These are phyloP conservation scores for Octomys mimax DNA, from an alignment of 2,797 vertebrate species.

Conservation along the genomic window DNA sequence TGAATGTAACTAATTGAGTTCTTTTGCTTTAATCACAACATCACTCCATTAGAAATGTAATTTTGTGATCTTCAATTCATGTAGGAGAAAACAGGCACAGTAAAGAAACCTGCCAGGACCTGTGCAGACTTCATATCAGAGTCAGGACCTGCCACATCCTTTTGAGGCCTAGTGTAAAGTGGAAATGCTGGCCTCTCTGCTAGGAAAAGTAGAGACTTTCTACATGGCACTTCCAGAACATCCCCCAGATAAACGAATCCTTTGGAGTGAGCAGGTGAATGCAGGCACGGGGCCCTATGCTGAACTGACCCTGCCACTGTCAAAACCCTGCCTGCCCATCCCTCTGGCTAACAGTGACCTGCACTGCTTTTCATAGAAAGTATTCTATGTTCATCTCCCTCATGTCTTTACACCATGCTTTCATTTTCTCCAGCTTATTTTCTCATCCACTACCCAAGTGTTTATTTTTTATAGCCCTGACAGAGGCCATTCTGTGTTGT, in stretches of 20 bases:
- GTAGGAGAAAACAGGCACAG: not conserved
- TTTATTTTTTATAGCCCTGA: not conserved
- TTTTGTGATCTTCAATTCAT: not conserved
- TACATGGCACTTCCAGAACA: not conserved
- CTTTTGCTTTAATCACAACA: not conserved
- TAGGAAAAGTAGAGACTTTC: not conserved
- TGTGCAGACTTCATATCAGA: not conserved
- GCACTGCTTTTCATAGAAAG: not conserved
- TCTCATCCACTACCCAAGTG: not conserved
- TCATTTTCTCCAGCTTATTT: not conserved
- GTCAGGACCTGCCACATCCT: not conserved
- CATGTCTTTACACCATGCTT: not conserved
- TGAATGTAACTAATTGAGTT: not conserved
- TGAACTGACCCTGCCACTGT: not conserved
- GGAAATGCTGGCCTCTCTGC: not conserved
- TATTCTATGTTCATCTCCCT: not conserved
- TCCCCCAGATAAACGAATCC: not conserved
- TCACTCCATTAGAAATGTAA: not conserved
- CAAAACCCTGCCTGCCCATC: too few relatives aligned
- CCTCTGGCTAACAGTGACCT: not conserved
- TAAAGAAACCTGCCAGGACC: not conserved
- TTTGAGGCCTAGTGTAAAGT: not conserved
- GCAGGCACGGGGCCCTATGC: accelerated
- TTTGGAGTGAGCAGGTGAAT: not conserved
- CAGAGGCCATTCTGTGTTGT: not conserved